Evolutionary conservation across 1,140 invertebrate species (phyloP).

Genomic region (Augochlora pura): DNA sequence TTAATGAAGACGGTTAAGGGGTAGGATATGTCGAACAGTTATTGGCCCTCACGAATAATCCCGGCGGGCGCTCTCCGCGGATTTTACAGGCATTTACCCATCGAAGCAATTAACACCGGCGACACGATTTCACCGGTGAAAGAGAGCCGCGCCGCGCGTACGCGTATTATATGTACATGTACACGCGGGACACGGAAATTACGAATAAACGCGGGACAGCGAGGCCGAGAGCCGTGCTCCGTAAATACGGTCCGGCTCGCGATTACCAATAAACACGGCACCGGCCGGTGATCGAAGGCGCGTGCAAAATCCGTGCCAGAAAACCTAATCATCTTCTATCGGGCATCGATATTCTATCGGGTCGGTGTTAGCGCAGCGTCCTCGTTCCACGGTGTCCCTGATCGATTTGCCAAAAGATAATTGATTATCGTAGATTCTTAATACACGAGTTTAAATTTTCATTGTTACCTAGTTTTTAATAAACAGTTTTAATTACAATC

Average conservation of each 20-base stretch:
- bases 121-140: conserved; percentile 14
- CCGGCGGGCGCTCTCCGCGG: conserved; percentile 8
- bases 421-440: no score
- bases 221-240: neutral
- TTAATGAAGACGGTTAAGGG: conserved; percentile 60
- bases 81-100: conserved; percentile 26
- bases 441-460: no score
- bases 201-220: neutral
- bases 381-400: no score
- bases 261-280: neutral
- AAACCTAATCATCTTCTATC: no score
- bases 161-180: neutral
- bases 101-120: conserved; percentile 22
- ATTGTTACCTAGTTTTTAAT: no score
- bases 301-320: neutral
- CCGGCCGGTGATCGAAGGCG: neutral
- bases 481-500: no score
- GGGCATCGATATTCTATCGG: no score
- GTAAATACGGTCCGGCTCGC: neutral
- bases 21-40: conserved; percentile 46
- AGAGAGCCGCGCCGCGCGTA: neutral
- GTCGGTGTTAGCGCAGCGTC: no score
- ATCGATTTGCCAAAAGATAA: no score
- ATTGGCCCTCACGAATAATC: conserved; percentile 38
- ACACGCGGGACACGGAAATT: conserved; percentile 18